These are phyloP conservation scores for Cosmia trapezina DNA, from an alignment of 2,888 invertebrate species.

Conservation along the genomic window DNA sequence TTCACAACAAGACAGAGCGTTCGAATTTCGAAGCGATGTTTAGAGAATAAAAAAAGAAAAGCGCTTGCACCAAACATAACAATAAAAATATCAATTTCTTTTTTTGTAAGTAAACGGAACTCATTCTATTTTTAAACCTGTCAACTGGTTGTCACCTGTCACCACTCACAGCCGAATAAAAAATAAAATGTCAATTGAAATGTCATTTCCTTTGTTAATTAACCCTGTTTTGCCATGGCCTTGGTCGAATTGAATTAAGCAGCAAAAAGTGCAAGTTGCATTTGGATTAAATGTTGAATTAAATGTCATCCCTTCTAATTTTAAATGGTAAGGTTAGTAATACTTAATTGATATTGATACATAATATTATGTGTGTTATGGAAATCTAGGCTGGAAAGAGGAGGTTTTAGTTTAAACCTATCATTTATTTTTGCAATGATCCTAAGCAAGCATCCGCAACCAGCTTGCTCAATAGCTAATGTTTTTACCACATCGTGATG, in stretches of 20 bases:
- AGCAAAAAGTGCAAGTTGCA: slow-evolving; percentile 39
- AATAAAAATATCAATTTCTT: neutral
- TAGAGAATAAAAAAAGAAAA: neutral
- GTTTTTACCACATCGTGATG: no score
- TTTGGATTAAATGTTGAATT: slow-evolving; percentile 9
- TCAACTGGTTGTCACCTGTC: slow-evolving; percentile 37
- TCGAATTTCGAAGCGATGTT: slow-evolving; percentile 4
- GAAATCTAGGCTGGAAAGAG: neutral
- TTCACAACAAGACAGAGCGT: neutral
- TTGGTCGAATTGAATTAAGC: slow-evolving; percentile 36
- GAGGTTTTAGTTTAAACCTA: no score
- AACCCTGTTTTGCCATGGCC: slow-evolving; percentile 23
- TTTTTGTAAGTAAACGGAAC: slow-evolving; percentile 1
- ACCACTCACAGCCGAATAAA: slow-evolving; percentile 20
- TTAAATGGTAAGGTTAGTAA: slow-evolving; percentile 33
- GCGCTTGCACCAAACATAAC: neutral
- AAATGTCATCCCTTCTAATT: slow-evolving; percentile 51
- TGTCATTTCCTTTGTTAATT: slow-evolving; percentile 49
- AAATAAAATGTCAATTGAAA: slow-evolving; percentile 52
- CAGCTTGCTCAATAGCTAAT: no score
- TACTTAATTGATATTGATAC: neutral
- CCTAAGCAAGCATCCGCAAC: no score
- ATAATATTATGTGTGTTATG: neutral
- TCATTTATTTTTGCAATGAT: no score
- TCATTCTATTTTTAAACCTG: slow-evolving; percentile 29